A percentile compares a stretch with the other conserved stretches of the same genome.
Conservation (phyloP, 37 sponge, comb jelly and placozoan genomes). For the Ianthella basta region DNA sequence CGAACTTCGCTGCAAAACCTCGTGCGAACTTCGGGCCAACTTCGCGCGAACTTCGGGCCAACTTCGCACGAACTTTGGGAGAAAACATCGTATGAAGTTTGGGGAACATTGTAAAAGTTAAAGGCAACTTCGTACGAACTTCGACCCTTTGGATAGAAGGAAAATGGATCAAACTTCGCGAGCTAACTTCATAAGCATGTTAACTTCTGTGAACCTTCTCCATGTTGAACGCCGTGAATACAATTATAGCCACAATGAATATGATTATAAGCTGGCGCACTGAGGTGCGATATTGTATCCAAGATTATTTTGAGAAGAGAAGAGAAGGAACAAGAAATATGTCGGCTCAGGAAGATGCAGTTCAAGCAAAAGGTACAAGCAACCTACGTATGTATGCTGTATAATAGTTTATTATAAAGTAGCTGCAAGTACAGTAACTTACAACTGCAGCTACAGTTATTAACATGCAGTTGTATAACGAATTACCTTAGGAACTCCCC, state of each 20-base stretch:
- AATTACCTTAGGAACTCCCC: not conserved
- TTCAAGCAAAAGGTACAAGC: too few relatives aligned
- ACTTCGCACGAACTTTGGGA: not conserved
- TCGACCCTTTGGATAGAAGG: too few relatives aligned
- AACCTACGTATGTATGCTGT: too few relatives aligned
- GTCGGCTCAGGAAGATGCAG: too few relatives aligned
- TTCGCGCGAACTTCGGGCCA: constrained; percentile 4
- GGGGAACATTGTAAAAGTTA: not conserved
- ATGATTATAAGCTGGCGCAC: not conserved
- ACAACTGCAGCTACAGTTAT: not conserved
- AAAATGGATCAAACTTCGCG: too few relatives aligned
- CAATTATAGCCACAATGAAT: not conserved
- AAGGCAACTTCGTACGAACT: not conserved
- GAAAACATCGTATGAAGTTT: constrained; percentile 14
- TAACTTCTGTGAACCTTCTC: not conserved
- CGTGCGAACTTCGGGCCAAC: not conserved
- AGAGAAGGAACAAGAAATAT: too few relatives aligned
- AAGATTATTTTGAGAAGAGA: too few relatives aligned
- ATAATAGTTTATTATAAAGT: too few relatives aligned
- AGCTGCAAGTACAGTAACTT: not conserved
- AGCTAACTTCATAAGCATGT: not conserved
- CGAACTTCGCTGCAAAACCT: too few relatives aligned
- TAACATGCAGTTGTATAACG: not conserved
- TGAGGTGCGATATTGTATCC: not conserved
- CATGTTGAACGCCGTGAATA: not conserved